Evolutionary conservation across 1,140 invertebrate species (phyloP).

Genomic region (Spodoptera frugiperda): DNA sequence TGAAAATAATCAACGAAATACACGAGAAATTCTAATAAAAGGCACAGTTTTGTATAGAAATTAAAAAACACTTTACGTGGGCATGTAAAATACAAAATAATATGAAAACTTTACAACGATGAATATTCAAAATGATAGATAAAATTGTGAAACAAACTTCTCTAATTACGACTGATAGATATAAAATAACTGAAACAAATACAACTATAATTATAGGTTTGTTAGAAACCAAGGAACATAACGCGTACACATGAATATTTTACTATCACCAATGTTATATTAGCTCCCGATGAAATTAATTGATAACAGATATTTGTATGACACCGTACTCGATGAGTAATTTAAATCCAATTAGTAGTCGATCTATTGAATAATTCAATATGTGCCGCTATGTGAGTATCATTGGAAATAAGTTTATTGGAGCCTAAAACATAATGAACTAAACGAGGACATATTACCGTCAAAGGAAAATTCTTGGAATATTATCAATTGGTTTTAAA

Average conservation of each 20-base stretch:
- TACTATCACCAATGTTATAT: conserved; percentile 3
- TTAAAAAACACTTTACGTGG: too few relatives aligned
- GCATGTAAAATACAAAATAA: too few relatives aligned
- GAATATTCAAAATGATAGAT: too few relatives aligned
- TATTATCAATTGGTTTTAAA: background rate
- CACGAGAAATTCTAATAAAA: too few relatives aligned
- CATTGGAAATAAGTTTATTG: background rate
- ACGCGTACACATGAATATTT: background rate
- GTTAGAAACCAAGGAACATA: background rate
- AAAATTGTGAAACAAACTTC: background rate
- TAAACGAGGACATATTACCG: background rate
- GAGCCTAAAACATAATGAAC: background rate
- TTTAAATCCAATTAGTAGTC: conserved; percentile 30
- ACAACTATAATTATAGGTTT: background rate
- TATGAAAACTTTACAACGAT: too few relatives aligned
- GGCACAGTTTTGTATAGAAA: too few relatives aligned
- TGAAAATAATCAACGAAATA: too few relatives aligned
- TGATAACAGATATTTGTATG: conserved; percentile 30
- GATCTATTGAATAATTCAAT: conserved; percentile 34
- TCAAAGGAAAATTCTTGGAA: background rate
- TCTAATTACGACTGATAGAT: too few relatives aligned
- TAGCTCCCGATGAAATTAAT: conserved; percentile 17
- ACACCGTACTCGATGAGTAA: conserved; percentile 5
- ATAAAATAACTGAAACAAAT: background rate
- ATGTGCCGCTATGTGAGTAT: background rate